phyloP scores from a whole-genome alignment of 1,140 invertebrate species.

The Meloidogyne exigua region DNA sequence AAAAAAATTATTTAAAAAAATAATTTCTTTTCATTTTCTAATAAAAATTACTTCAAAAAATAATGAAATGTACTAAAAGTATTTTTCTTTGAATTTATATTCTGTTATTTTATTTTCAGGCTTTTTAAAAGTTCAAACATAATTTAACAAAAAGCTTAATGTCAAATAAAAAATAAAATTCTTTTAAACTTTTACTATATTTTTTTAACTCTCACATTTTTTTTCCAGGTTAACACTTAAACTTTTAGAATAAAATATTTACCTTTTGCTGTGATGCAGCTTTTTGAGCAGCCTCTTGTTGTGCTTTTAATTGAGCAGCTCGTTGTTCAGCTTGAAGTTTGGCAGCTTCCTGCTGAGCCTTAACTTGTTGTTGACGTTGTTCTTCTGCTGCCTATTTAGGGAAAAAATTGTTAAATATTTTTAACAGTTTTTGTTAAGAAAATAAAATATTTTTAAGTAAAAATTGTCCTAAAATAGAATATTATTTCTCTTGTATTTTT shows the following conservation, averaged over 20 bases:
- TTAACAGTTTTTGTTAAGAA: no score
- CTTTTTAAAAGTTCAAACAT: not conserved
- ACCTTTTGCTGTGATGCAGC: not conserved
- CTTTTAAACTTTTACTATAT: no score
- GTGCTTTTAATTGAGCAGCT: conserved; percentile 14
- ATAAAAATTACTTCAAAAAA: not conserved
- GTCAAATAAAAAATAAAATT: no score
- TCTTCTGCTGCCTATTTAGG: conserved; percentile 16
- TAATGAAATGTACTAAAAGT: not conserved
- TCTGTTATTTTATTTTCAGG: not conserved
- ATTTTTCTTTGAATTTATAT: not conserved
- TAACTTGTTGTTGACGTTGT: conserved; percentile 16
- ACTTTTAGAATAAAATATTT: not conserved
- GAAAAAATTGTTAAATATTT: not conserved
- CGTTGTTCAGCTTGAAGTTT: conserved; percentile 26
- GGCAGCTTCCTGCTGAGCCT: conserved; percentile 23
- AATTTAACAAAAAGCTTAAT: no score
- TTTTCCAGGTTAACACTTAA: not conserved
- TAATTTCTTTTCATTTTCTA: not conserved
- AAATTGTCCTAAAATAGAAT: no score
- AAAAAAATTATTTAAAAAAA: not conserved
- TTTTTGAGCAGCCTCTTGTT: conserved; percentile 14
- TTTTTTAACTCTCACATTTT: not conserved
- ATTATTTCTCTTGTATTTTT: not conserved
- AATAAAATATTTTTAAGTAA: no score